Evolutionary conservation across 2,888 invertebrate species (phyloP).

Genomic region (Dione juno): DNA sequence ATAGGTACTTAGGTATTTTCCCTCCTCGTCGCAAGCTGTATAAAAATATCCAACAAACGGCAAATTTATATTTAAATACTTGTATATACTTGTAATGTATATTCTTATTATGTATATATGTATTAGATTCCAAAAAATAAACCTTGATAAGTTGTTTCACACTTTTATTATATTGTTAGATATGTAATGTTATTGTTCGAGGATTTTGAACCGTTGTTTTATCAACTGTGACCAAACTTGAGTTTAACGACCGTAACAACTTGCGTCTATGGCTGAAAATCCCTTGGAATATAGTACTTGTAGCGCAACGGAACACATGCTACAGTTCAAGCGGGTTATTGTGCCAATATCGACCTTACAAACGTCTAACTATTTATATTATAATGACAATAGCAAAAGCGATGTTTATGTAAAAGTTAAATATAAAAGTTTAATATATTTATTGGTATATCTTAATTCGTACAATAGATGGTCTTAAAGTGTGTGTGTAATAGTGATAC

Average conservation of each 20-base stretch:
- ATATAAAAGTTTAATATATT: too few relatives aligned
- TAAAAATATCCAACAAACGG: too few relatives aligned
- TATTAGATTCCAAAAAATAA: too few relatives aligned
- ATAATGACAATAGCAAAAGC: background rate
- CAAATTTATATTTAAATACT: too few relatives aligned
- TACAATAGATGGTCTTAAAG: too few relatives aligned
- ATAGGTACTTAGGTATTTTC: too few relatives aligned
- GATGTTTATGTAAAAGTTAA: background rate
- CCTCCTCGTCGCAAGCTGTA: too few relatives aligned
- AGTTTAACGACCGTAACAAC: background rate
- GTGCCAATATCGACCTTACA: slow-evolving; percentile 27
- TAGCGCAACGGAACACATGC: slow-evolving; percentile 31
- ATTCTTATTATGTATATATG: too few relatives aligned
- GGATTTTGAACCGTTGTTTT: slow-evolving; percentile 38
- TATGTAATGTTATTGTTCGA: slow-evolving; percentile 37
- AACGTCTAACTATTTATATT: slow-evolving; percentile 4
- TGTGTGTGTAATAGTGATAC: too few relatives aligned
- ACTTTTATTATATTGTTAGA: slow-evolving; percentile 1
- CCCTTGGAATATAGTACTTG: background rate
- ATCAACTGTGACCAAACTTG: slow-evolving; percentile 2
- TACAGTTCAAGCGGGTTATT: slow-evolving; percentile 37
- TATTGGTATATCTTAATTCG: too few relatives aligned
- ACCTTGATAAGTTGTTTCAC: too few relatives aligned
- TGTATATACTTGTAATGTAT: too few relatives aligned
- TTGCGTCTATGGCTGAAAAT: slow-evolving; percentile 22